A percentile compares a stretch with the other conserved stretches of the same genome.
These are phyloP conservation scores for Pseudochirops corinnae DNA, from an alignment of 2,797 vertebrate genomes.

Conservation along the genomic window DNA sequence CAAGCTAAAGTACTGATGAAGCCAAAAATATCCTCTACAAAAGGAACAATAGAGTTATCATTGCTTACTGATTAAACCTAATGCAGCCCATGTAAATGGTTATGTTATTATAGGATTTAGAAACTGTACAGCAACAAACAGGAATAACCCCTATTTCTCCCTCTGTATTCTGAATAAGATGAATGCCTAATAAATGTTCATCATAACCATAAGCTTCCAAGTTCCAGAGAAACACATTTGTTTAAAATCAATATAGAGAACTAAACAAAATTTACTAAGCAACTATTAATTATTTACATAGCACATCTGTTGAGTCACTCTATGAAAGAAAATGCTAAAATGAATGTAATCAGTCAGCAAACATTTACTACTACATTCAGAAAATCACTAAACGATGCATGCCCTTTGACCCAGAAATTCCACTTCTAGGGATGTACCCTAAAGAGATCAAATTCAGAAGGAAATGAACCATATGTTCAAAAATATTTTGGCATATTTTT, in stretches of 20 bases:
- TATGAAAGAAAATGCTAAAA: background rate
- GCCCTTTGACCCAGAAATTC: too few species aligned
- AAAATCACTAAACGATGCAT: background rate
- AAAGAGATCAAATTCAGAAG: background rate
- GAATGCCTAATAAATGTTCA: background rate
- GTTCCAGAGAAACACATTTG: background rate
- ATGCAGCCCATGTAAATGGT: background rate
- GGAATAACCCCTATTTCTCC: background rate
- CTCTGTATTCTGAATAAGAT: background rate
- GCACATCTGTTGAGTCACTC: background rate
- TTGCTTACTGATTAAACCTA: background rate
- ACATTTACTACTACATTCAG: background rate
- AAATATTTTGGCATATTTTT: background rate
- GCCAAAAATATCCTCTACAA: background rate
- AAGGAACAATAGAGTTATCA: background rate
- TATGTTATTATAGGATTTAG: background rate
- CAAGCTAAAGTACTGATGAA: background rate
- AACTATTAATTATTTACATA: background rate
- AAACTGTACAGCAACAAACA: background rate
- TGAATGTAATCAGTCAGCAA: background rate
- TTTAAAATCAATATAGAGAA: background rate
- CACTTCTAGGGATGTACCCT: too few species aligned
- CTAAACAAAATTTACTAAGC: background rate
- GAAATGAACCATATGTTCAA: background rate
- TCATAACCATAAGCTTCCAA: background rate